These are phyloP conservation scores for Lepetodrilus schrolli DNA, from an alignment of 2,888 invertebrate species.

Conservation along the genomic window DNA sequence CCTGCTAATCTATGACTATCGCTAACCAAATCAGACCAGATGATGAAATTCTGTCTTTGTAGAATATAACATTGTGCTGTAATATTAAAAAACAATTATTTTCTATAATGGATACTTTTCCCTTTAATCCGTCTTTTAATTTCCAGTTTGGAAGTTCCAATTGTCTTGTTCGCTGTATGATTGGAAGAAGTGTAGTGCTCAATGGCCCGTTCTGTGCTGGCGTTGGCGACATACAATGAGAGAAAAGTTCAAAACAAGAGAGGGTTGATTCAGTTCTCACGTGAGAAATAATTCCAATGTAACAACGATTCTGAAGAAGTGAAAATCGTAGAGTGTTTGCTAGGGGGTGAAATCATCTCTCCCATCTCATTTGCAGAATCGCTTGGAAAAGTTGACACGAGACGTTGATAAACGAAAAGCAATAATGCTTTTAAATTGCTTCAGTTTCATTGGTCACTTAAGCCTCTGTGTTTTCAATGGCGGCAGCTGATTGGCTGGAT, in stretches of 20 bases:
- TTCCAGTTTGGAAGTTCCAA: conserved; percentile 19
- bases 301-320: conserved; percentile 18
- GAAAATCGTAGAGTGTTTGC: conserved; percentile 24
- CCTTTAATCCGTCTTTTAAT: conserved; percentile 23
- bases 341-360: conserved; percentile 22
- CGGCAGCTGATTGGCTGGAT: neutral
- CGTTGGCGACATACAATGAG: conserved; percentile 1
- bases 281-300: conserved; percentile 16
- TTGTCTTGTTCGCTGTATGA: neutral
- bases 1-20: neutral
- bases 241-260: neutral
- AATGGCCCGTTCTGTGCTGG: neutral
- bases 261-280: conserved; percentile 20
- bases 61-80: neutral
- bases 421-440: conserved; percentile 19
- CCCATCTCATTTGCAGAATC: conserved; percentile 22
- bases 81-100: conserved; percentile 17
- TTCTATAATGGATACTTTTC: neutral
- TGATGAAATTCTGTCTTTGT: neutral
- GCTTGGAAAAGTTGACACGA: conserved; percentile 21
- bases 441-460: neutral
- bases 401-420: conserved; percentile 24
- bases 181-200: neutral
- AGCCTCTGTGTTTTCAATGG: neutral
- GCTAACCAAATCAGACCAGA: neutral